phyloP scores from a whole-genome alignment of 2,888 invertebrate species.

The Hirtodrosophila histrioides region DNA sequence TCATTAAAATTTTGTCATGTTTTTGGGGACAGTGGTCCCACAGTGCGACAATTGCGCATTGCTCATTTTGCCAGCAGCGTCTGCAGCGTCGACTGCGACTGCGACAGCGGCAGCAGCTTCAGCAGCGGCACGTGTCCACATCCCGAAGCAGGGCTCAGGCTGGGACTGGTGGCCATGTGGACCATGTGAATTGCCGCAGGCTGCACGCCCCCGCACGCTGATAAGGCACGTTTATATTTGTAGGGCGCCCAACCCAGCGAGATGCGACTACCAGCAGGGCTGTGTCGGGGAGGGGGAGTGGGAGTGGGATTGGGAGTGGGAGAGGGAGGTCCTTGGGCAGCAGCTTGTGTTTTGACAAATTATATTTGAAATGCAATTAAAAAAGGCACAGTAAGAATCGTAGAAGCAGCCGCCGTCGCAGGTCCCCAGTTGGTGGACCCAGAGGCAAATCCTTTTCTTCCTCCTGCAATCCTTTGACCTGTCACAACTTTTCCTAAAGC shows the following conservation, averaged over 20 bases:
- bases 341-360: conserved; percentile 59
- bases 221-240: conserved; percentile 61
- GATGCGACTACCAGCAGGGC: background rate
- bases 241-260: too few species aligned
- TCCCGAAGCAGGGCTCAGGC: conserved; percentile 3
- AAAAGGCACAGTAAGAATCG: conserved; percentile 3
- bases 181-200: conserved; percentile 49
- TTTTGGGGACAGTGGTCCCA: too few species aligned
- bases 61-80: conserved; percentile 45
- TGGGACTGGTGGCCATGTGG: conserved; percentile 24
- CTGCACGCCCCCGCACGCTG: conserved; percentile 45
- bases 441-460: conserved; percentile 19
- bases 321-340: background rate
- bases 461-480: conserved; percentile 44
- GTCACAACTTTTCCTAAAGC: conserved; percentile 58
- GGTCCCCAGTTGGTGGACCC: background rate
- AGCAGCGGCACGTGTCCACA: conserved; percentile 45
- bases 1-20: too few species aligned
- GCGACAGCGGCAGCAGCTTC: background rate
- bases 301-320: too few species aligned
- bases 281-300: background rate
- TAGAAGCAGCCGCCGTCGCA: background rate
- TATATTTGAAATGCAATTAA: conserved; percentile 56
- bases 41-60: conserved; percentile 16
- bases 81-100: background rate